phyloP scores from a whole-genome alignment of 2,888 invertebrate genomes.

The Alsophila aescularia region DNA sequence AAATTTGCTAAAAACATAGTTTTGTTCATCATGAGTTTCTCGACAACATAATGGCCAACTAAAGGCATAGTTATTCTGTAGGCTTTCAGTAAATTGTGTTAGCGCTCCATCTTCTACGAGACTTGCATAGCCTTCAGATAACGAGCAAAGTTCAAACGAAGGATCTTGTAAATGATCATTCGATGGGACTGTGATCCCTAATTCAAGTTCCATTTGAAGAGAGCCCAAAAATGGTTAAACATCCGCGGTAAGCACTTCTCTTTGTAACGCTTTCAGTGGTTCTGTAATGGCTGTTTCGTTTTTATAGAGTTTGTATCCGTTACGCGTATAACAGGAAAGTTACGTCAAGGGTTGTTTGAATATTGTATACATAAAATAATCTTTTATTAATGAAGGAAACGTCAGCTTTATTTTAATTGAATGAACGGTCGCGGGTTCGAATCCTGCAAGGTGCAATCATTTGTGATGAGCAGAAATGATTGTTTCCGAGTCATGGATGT shows the following conservation, averaged over 20 bases:
- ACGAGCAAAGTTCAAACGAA: slow-evolving; percentile 54
- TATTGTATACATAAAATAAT: too few species aligned
- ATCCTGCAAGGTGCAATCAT: too few species aligned
- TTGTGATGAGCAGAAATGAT: too few species aligned
- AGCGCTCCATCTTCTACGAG: slow-evolving; percentile 42
- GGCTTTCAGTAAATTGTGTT: slow-evolving; percentile 38
- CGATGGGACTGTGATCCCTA: slow-evolving; percentile 53
- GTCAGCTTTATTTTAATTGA: too few species aligned
- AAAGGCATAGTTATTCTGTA: not conserved
- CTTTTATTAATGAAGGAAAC: too few species aligned
- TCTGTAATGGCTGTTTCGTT: slow-evolving; percentile 25
- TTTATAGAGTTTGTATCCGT: slow-evolving; percentile 19
- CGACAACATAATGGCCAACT: too few species aligned
- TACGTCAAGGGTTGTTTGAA: too few species aligned
- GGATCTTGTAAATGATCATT: slow-evolving; percentile 55
- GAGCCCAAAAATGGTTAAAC: slow-evolving; percentile 34
- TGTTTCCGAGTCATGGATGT: too few species aligned
- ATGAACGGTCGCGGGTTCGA: too few species aligned
- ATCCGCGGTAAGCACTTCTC: slow-evolving; percentile 22
- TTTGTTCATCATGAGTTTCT: too few species aligned
- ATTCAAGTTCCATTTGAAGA: slow-evolving; percentile 49
- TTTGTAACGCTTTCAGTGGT: slow-evolving; percentile 23
- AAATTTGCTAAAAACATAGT: too few species aligned
- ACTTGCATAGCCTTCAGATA: slow-evolving; percentile 46
- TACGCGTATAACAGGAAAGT: slow-evolving; percentile 6